These are phyloP conservation scores for Poeciliopsis paucimaculata DNA, from an alignment of 2,797 vertebrate genomes.

Conservation along the genomic window DNA sequence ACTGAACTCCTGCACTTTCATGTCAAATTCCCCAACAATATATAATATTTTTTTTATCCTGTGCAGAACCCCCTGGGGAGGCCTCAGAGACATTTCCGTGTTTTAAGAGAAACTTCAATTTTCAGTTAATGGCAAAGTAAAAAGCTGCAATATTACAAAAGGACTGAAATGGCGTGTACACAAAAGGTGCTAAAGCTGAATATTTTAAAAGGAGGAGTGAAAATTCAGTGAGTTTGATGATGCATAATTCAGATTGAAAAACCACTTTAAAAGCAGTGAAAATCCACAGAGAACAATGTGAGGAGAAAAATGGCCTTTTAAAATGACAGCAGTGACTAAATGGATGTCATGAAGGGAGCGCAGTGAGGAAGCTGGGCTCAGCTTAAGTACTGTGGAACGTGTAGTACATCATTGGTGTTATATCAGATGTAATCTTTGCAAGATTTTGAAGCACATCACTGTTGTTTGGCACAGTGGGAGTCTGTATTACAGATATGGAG, in stretches of 20 bases:
- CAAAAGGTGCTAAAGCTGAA: conserved; percentile 54
- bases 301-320: conserved; percentile 42
- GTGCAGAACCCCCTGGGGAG: conserved; percentile 11
- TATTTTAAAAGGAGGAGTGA: conserved; percentile 55
- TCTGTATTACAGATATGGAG: background rate
- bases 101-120: conserved; percentile 16
- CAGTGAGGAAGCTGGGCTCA: conserved; percentile 5
- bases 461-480: background rate
- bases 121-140: conserved; percentile 19
- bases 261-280: conserved; percentile 26
- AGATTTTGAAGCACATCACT: background rate
- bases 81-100: conserved; percentile 21
- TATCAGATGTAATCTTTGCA: background rate
- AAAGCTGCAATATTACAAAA: conserved; percentile 23
- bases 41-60: conserved; percentile 21
- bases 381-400: background rate
- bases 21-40: conserved; percentile 15
- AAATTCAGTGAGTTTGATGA: conserved; percentile 64
- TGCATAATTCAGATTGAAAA: conserved; percentile 63
- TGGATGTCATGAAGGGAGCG: conserved; percentile 35
- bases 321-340: conserved; percentile 36
- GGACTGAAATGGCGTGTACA: conserved; percentile 46
- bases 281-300: conserved; percentile 34
- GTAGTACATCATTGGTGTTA: background rate
- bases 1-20: conserved; percentile 5